phyloP scores from a whole-genome alignment of 2,797 vertebrate genomes.

The Tapera naevia region DNA sequence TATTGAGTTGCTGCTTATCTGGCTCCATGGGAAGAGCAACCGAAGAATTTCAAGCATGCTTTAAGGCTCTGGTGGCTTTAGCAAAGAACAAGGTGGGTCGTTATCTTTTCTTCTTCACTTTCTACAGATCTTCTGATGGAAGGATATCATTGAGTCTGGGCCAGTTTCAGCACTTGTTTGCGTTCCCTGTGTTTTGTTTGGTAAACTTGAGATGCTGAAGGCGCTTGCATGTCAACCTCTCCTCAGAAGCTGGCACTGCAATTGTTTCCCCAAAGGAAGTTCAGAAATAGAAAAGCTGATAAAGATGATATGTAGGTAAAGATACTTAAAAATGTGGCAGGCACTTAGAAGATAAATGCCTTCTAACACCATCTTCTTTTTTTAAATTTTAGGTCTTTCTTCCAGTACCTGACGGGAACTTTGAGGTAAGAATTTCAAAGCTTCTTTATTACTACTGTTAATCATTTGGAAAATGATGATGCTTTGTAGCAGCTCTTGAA shows the following conservation, averaged over 20 bases:
- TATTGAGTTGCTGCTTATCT: conserved; percentile 6
- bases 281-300: conserved; percentile 67
- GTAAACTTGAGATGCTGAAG: neutral
- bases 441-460: neutral
- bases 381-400: conserved; percentile 13
- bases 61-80: neutral
- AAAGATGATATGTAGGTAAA: conserved; percentile 24
- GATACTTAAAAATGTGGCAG: neutral
- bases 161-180: neutral
- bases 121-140: neutral
- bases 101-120: neutral
- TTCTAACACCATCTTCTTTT: neutral
- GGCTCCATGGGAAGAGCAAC: neutral
- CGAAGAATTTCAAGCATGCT: neutral
- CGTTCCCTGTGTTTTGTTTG: neutral
- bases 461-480: neutral
- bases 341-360: neutral
- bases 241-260: conserved; percentile 31
- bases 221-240: neutral
- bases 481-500: neutral
- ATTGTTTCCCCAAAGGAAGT: conserved; percentile 64
- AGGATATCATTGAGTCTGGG: neutral
- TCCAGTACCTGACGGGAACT: neutral
- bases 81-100: neutral
- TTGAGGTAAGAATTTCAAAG: conserved; percentile 44